A percentile compares a stretch with the other conserved stretches of the same genome.
These are phyloP conservation scores for Rhinolophus ferrumequinum DNA, from an alignment of 2,113 vertebrate species.

Conservation along the genomic window DNA sequence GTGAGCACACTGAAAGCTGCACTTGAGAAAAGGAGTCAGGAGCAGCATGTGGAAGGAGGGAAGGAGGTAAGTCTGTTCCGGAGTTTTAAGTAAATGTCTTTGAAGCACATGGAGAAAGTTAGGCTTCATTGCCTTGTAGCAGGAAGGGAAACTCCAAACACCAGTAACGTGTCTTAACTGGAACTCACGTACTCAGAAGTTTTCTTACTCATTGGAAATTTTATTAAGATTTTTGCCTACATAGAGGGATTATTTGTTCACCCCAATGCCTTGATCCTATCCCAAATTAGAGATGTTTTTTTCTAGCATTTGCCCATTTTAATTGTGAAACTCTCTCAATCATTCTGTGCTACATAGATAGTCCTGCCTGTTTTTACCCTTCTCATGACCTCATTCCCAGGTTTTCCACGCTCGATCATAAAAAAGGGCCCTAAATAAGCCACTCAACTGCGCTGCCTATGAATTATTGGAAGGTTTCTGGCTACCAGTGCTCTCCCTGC, in stretches of 20 bases:
- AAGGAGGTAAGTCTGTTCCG: background rate
- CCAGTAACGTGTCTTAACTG: background rate
- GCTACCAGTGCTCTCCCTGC: background rate
- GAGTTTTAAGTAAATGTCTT: background rate
- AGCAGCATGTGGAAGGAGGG: background rate
- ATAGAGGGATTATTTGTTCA: background rate
- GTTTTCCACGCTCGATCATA: background rate
- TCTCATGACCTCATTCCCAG: background rate
- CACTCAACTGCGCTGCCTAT: background rate
- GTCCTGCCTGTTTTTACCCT: background rate
- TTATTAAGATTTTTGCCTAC: background rate
- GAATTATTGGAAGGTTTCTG: background rate
- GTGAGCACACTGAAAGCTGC: background rate
- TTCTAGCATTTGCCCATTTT: background rate
- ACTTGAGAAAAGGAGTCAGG: background rate
- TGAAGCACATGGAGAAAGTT: background rate
- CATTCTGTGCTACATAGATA: background rate
- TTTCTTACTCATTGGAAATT: conserved; percentile 37
- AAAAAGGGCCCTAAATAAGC: background rate
- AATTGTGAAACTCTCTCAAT: background rate
- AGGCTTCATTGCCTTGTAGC: conserved; percentile 2
- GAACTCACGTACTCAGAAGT: background rate
- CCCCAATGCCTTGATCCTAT: background rate
- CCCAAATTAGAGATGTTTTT: background rate
- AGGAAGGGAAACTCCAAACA: background rate